phyloP scores from a whole-genome alignment of 2,113 vertebrate genomes.

The Chascanopsetta lugubris region DNA sequence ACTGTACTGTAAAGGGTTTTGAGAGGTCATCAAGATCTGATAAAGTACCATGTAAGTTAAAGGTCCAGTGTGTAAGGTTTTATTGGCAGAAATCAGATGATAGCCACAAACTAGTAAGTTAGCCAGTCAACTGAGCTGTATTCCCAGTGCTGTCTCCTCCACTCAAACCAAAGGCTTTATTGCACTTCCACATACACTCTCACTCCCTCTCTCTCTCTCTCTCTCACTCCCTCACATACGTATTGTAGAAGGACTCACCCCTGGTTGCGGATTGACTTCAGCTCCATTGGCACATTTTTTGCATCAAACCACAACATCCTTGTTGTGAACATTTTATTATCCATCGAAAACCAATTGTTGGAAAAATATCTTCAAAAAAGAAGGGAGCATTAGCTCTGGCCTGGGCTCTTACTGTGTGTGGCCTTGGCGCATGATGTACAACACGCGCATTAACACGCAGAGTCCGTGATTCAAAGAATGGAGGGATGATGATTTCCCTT shows the following conservation, averaged over 20 bases:
- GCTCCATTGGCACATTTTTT: neutral
- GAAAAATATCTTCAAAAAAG: neutral
- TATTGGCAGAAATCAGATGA: too few relatives aligned
- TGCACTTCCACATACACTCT: too few relatives aligned
- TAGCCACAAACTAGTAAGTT: too few relatives aligned
- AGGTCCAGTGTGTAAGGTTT: too few relatives aligned
- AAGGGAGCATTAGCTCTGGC: constrained; percentile 3
- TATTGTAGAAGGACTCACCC: neutral
- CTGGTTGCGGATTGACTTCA: neutral
- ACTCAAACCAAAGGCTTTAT: too few relatives aligned
- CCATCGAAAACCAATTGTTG: neutral
- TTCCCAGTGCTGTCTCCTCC: too few relatives aligned
- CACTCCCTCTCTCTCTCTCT: too few relatives aligned
- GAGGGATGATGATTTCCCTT: constrained; percentile 34
- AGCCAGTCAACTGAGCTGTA: too few relatives aligned
- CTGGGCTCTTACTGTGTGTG: constrained; percentile 6
- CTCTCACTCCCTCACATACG: too few relatives aligned
- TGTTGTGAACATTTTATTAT: constrained; percentile 7
- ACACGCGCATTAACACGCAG: constrained; percentile 20
- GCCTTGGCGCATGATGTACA: constrained; percentile 8
- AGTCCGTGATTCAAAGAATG: constrained; percentile 16
- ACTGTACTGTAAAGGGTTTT: too few relatives aligned
- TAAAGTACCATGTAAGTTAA: too few relatives aligned
- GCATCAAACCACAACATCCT: neutral
- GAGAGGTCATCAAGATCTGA: too few relatives aligned